These are phyloP conservation scores for Gavialis gangeticus DNA, from an alignment of 2,113 vertebrate genomes.

Conservation along the genomic window DNA sequence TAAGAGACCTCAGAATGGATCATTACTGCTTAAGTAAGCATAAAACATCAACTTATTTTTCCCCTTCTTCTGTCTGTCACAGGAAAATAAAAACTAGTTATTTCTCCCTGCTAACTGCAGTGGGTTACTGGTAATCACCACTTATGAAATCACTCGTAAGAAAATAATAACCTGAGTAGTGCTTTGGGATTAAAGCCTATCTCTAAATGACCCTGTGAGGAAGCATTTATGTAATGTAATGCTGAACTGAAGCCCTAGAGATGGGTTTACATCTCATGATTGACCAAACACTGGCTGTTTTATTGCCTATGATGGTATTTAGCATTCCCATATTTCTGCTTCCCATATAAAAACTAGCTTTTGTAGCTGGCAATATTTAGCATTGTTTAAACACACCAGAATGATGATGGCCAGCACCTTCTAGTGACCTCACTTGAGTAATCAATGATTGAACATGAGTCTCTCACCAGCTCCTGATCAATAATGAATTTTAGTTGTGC, in stretches of 20 bases:
- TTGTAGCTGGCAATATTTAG: neutral
- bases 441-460: neutral
- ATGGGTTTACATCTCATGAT: slow-evolving; percentile 15
- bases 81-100: slow-evolving; percentile 43
- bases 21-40: slow-evolving; percentile 34
- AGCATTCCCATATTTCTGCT: accelerated
- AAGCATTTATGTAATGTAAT: slow-evolving; percentile 5
- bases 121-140: neutral
- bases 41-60: slow-evolving; percentile 12
- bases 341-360: neutral
- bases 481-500: accelerated
- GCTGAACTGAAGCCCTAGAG: slow-evolving; percentile 15
- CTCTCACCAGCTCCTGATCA: neutral
- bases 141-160: slow-evolving; percentile 37
- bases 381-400: accelerated
- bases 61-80: neutral
- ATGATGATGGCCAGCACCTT: neutral
- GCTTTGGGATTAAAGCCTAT: slow-evolving; percentile 44
- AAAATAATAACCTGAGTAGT: slow-evolving; percentile 42
- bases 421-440: neutral
- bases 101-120: slow-evolving; percentile 34
- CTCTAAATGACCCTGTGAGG: neutral
- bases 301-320: neutral
- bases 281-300: slow-evolving; percentile 50
- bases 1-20: neutral